Evolutionary conservation across 2,797 vertebrate species (phyloP), one percentile per base, ranked within the genome.

Genomic region (Neosalanx taihuensis): DNA sequence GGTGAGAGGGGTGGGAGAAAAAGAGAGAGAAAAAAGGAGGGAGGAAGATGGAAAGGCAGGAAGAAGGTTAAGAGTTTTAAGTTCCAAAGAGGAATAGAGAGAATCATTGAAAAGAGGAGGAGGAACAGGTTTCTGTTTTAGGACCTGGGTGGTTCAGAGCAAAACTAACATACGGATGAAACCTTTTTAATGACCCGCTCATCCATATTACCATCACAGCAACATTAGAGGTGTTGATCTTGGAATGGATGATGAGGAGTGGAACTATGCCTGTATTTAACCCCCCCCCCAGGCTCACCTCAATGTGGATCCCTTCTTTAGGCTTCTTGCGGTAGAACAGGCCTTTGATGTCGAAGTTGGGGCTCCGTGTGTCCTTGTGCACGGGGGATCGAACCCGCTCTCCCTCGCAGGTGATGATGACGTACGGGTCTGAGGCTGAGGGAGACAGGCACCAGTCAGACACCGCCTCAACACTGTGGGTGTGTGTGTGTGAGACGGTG

Each of bases 241-340:
- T 46, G 37, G 7, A 59, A 46, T 46, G 58, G 20, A 56, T 6
- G 51, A 68, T n/a, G 61, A 37, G 61, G 15, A 71, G 58, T 64
- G 41, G 23, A 71, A 37, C 6, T 9, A 1, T 10, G 41, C 41
- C 41, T 12, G 41, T 46, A 46, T 46, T 13, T 13, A 46, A 12
- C 41, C 1, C 6, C 35, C 35, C 35, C 35, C 3, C 35, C 7
- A 37, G 35, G 76, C 88, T 87, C 89, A 97, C 96, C 95, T 98
- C 95, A 41, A 98, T 85, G 58, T 94, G 89, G 84, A 98, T 91
- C 15, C 94, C 94, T 1, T 96, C 92, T 73, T 92, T 92, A 0
- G 94, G 94, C 72, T 97, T 97, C 91, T 95, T 97, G 74, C 94
- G 94, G 82, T 96, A 98, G 86, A 98, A 98, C 79, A 98, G 74